A percentile compares a stretch with the other conserved stretches of the same genome.
phyloP scores from a whole-genome alignment of 2,113 vertebrate genomes.

The Cryptoleucopteryx plumbea region DNA sequence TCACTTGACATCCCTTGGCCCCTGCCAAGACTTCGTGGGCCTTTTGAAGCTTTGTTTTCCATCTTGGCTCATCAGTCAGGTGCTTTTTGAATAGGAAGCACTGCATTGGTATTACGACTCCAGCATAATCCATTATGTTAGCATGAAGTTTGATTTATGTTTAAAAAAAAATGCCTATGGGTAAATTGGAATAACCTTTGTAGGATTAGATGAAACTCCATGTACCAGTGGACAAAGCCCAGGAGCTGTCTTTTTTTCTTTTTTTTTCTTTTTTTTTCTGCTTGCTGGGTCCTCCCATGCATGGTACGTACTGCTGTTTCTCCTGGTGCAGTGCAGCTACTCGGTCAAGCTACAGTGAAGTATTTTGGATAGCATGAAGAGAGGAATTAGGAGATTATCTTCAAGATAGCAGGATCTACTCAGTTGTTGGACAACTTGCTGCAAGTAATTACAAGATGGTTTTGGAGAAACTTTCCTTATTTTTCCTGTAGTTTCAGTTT shows the following conservation, averaged over 20 bases:
- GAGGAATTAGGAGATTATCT: neutral
- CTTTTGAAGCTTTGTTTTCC: neutral
- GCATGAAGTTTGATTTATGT: neutral
- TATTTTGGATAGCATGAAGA: neutral
- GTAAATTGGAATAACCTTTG: neutral
- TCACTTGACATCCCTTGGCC: neutral
- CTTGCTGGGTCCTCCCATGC: neutral
- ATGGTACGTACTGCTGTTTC: neutral
- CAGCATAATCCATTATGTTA: neutral
- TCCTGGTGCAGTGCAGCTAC: neutral
- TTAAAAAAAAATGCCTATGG: neutral
- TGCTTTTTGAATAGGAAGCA: neutral
- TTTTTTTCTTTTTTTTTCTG: too few species aligned
- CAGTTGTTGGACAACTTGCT: neutral
- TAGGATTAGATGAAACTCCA: neutral
- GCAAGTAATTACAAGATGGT: neutral
- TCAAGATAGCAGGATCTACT: neutral
- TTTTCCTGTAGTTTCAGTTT: neutral
- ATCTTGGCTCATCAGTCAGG: neutral
- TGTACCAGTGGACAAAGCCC: neutral
- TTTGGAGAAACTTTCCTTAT: constrained; percentile 17
- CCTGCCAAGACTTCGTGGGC: neutral
- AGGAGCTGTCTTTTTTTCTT: neutral
- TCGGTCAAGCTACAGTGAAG: neutral
- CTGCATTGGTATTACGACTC: neutral